phyloP scores from a whole-genome alignment of 2,888 invertebrate genomes.

The Clusia tigrina region DNA sequence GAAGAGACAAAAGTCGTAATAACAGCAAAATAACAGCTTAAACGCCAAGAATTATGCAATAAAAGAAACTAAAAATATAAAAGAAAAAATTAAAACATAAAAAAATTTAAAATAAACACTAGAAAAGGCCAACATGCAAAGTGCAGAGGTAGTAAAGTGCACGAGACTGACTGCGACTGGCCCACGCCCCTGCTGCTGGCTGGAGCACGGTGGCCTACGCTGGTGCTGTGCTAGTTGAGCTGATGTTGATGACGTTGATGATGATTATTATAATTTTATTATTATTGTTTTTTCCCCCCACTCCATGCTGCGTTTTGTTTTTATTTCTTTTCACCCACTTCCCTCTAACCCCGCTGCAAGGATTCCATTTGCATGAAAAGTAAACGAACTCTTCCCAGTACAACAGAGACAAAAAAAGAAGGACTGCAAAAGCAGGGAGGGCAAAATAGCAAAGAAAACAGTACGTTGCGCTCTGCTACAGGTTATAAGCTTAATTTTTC shows the following conservation, averaged over 20 bases:
- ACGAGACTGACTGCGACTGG: not conserved
- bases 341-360: too few relatives aligned
- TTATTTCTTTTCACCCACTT: not conserved
- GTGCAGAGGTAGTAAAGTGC: conserved; percentile 28
- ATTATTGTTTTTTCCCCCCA: not conserved
- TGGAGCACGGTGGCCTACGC: not conserved
- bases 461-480: too few relatives aligned
- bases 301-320: not conserved
- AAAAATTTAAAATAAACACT: not conserved
- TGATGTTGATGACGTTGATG: not conserved
- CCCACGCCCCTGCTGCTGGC: not conserved
- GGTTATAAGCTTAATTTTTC: too few relatives aligned
- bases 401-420: too few relatives aligned
- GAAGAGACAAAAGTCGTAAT: not conserved
- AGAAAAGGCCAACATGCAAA: conserved; percentile 13
- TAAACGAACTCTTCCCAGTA: too few relatives aligned
- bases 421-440: too few relatives aligned
- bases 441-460: too few relatives aligned
- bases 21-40: conserved; percentile 16
- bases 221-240: not conserved
- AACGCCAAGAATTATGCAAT: conserved; percentile 21
- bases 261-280: conserved; percentile 14
- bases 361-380: too few relatives aligned
- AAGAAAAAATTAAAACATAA: conserved; percentile 3
- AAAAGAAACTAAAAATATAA: too few relatives aligned